Conservation (phyloP, 2,113 vertebrate species). For the Furnarius figulus region DNA sequence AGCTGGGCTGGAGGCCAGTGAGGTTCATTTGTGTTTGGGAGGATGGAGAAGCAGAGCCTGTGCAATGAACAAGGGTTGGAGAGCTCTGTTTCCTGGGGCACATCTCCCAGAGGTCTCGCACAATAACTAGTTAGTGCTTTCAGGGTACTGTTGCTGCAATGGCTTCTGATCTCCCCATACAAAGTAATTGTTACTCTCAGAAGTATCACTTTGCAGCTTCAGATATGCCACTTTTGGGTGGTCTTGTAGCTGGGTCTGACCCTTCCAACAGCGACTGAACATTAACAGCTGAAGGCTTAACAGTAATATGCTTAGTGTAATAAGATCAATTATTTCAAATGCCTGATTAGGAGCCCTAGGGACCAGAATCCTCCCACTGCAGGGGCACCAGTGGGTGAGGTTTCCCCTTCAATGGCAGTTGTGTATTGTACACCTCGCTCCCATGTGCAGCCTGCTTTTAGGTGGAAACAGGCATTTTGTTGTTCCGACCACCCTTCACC, state of each 20-base stretch:
- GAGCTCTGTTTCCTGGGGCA: neutral
- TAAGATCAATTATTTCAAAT: slow-evolving; percentile 63
- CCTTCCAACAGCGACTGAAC: neutral
- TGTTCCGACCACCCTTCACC: neutral
- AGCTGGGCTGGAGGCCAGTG: neutral
- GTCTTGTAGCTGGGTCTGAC: neutral
- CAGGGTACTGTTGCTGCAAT: neutral
- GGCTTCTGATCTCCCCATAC: neutral
- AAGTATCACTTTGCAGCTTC: neutral
- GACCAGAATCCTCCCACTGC: neutral
- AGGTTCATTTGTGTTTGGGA: neutral
- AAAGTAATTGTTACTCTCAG: neutral
- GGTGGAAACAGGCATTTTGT: neutral
- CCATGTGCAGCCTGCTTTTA: neutral
- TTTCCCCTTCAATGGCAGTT: neutral
- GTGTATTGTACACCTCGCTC: neutral
- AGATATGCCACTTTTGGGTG: neutral
- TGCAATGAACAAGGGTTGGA: neutral
- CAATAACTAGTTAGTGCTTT: neutral
- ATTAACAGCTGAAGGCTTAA: slow-evolving; percentile 47
- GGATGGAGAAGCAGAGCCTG: neutral
- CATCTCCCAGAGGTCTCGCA: neutral
- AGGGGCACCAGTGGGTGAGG: neutral
- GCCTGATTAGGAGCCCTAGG: slow-evolving; percentile 33
- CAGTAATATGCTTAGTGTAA: slow-evolving; percentile 52